Conservation (phyloP, 2,888 invertebrate genomes). For the Archips crataeganus region DNA sequence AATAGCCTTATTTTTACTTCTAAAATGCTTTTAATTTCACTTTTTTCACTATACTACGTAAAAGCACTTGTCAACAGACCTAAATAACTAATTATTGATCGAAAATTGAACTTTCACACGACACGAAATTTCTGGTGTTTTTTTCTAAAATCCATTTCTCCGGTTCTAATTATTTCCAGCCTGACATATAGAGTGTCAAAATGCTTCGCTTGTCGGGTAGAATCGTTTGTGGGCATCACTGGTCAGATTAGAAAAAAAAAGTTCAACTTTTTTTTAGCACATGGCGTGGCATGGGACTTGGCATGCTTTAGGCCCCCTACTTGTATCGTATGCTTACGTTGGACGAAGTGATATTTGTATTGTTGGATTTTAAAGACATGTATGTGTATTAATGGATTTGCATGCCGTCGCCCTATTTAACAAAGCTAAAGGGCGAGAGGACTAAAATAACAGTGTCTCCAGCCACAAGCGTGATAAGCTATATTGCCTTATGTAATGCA, state of each 20-base stretch:
- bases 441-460: constrained; percentile 63
- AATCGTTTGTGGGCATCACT: constrained; percentile 16
- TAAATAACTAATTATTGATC: neutral
- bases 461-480: constrained; percentile 60
- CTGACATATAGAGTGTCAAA: constrained; percentile 38
- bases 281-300: constrained; percentile 17
- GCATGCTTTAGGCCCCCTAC: constrained; percentile 19
- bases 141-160: constrained; percentile 25
- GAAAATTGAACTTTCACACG: neutral
- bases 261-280: constrained; percentile 12
- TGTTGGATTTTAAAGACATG: constrained; percentile 12
- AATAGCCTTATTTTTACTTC: neutral
- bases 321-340: neutral
- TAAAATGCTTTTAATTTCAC: neutral
- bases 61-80: neutral
- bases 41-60: neutral
- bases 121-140: constrained; percentile 4
- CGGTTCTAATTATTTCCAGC: neutral
- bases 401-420: constrained; percentile 35
- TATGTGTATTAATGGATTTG: constrained; percentile 24
- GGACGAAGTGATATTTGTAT: neutral
- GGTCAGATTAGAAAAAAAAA: neutral
- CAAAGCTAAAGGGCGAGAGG: constrained; percentile 47
- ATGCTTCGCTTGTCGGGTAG: constrained; percentile 24
- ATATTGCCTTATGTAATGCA: constrained; percentile 57